A percentile compares a stretch with the other conserved stretches of the same genome.
Conservation (phyloP, 2,113 vertebrate species). For the Atlantisia rogersi region DNA sequence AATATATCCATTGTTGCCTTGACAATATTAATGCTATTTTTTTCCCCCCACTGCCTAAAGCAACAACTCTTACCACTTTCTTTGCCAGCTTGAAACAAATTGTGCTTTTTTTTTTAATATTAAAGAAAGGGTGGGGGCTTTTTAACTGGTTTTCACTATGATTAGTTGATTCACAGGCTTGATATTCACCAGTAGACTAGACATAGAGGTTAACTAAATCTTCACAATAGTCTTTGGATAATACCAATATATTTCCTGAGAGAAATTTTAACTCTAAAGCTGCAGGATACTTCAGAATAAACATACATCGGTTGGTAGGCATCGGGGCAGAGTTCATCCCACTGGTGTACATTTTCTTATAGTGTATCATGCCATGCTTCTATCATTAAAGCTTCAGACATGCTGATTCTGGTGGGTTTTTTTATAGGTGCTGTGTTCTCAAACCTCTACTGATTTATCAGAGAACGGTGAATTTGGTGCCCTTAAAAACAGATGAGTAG, state of each 20-base stretch:
- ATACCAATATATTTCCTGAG: neutral
- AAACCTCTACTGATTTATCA: neutral
- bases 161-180: neutral
- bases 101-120: constrained; percentile 14
- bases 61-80: neutral
- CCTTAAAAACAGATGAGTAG: neutral
- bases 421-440: neutral
- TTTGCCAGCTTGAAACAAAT: constrained; percentile 16
- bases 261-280: neutral
- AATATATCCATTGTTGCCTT: constrained; percentile 43
- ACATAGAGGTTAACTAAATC: neutral
- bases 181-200: neutral
- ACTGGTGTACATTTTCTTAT: neutral
- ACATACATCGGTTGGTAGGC: neutral
- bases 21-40: constrained; percentile 36
- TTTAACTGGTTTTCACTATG: neutral
- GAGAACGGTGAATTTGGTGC: neutral
- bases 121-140: neutral
- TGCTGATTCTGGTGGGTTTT: neutral
- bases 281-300: neutral
- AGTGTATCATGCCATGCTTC: neutral
- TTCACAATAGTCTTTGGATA: neutral
- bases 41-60: neutral
- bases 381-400: neutral
- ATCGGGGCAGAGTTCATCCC: neutral